Percentiles rank a stretch among this genome's conserved stretches.
Evolutionary conservation across 2,888 invertebrate genomes (phyloP).

Genomic region (Plebejus anna): DNA sequence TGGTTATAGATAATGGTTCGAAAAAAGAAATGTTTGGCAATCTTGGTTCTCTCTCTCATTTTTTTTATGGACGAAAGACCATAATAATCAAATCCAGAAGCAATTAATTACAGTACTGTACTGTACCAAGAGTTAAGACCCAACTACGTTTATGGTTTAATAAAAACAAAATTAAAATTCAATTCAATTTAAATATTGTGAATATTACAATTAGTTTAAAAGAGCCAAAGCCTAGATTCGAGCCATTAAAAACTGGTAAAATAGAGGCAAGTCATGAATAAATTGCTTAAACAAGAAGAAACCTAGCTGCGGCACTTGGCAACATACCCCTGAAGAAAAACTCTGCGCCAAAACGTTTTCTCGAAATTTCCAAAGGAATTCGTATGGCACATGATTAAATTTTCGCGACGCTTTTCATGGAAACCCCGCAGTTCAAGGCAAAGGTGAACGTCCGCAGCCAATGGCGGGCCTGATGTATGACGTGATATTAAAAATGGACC

Average conservation of each 20-base stretch:
- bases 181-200: no score
- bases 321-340: neutral
- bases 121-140: no score
- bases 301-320: neutral
- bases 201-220: no score
- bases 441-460: slow-evolving; percentile 27
- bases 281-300: neutral
- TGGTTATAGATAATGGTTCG: no score
- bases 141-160: no score
- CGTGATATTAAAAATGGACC: slow-evolving; percentile 27
- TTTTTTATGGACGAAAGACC: no score
- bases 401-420: slow-evolving; percentile 20
- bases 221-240: no score
- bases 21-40: no score
- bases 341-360: neutral
- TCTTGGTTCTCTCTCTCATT: no score
- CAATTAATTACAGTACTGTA: no score
- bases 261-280: neutral
- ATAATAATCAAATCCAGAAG: no score
- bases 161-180: no score
- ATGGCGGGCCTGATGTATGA: slow-evolving; percentile 10
- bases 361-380: slow-evolving; percentile 1
- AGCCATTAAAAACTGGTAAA: neutral
- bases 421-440: slow-evolving; percentile 23
- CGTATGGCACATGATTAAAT: slow-evolving; percentile 10